Evolutionary conservation across 2,888 invertebrate species (phyloP).

Genomic region (Crioceris asparagi): DNA sequence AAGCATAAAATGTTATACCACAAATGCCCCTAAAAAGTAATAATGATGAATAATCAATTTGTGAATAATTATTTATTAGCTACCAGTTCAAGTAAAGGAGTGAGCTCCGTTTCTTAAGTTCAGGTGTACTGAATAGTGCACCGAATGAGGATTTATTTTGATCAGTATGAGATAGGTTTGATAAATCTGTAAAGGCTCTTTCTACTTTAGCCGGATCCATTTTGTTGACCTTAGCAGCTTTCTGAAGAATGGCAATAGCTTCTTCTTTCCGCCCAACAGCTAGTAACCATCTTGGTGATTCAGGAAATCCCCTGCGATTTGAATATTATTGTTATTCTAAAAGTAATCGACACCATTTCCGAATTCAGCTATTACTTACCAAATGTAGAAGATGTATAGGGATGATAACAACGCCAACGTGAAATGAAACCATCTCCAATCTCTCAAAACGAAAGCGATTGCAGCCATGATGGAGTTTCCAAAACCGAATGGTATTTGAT

Average conservation of each 20-base stretch:
- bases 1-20: conserved; percentile 48
- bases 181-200: conserved; percentile 15
- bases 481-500: conserved; percentile 52
- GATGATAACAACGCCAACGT: conserved; percentile 43
- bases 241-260: conserved; percentile 39
- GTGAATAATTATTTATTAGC: conserved; percentile 19
- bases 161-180: conserved; percentile 20
- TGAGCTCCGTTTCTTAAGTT: conserved; percentile 42
- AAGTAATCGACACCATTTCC: conserved; percentile 2
- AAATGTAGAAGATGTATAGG: conserved; percentile 41
- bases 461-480: conserved; percentile 48
- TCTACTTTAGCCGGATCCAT: conserved; percentile 19
- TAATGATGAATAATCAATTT: not conserved
- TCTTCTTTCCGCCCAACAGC: conserved; percentile 43
- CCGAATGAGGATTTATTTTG: conserved; percentile 30
- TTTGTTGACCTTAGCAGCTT: conserved; percentile 32
- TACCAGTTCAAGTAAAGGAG: conserved; percentile 48
- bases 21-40: conserved; percentile 43
- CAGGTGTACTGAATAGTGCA: conserved; percentile 41
- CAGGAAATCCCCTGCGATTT: conserved; percentile 40
- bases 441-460: conserved; percentile 46
- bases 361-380: conserved; percentile 32
- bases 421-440: conserved; percentile 52
- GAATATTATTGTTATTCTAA: conserved; percentile 3
- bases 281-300: conserved; percentile 54